Evolutionary conservation across 2,888 invertebrate species (phyloP).

Genomic region (Ectobius pallidus): DNA sequence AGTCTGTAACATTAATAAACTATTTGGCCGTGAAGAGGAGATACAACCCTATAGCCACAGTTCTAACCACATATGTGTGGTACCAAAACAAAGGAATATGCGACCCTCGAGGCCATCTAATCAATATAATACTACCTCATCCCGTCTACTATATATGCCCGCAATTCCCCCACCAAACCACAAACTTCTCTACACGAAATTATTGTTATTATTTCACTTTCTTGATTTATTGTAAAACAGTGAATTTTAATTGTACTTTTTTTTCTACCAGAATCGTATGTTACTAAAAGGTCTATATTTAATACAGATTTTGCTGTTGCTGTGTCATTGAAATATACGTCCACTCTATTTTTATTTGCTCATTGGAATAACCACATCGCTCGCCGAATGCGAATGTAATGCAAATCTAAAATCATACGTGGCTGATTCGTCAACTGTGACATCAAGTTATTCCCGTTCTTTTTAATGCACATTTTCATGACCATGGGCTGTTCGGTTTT

Average conservation of each 20-base stretch:
- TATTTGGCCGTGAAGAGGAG: slow-evolving; percentile 29
- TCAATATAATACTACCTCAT: background rate
- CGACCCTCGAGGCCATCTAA: slow-evolving; percentile 1
- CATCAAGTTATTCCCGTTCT: background rate
- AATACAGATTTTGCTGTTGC: too few relatives aligned
- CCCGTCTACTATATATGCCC: too few relatives aligned
- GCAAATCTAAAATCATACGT: background rate
- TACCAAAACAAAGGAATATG: slow-evolving; percentile 13
- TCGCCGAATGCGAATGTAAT: background rate
- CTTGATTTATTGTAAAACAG: slow-evolving; percentile 17
- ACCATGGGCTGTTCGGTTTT: too few relatives aligned
- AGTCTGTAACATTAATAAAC: slow-evolving; percentile 29
- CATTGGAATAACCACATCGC: background rate
- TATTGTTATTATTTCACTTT: background rate
- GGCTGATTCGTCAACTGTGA: background rate
- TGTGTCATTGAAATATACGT: slow-evolving; percentile 11
- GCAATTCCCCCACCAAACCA: too few relatives aligned
- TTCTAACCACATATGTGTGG: slow-evolving; percentile 20
- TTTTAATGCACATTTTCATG: too few relatives aligned
- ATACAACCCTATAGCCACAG: slow-evolving; percentile 2
- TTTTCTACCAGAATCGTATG: background rate
- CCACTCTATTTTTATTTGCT: slow-evolving; percentile 5
- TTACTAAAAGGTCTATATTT: background rate
- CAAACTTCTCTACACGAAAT: too few relatives aligned
- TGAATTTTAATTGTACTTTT: slow-evolving; percentile 19